Base-by-base conservation (phyloP, 2,888 invertebrate genomes). In the Melangyna quadrimaculata region DNA sequence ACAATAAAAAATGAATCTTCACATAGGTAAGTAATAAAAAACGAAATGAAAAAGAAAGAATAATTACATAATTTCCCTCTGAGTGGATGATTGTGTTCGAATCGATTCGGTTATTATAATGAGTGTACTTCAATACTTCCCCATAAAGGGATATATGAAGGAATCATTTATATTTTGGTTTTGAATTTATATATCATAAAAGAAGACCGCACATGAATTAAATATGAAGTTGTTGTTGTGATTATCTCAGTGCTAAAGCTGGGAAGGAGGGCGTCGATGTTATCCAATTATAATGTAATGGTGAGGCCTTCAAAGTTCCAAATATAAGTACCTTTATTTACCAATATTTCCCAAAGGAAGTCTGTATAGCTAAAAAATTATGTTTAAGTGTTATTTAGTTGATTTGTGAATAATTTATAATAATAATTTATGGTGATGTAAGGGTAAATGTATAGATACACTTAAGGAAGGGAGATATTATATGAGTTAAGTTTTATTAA, bases 101-200 rank as follows among this genome's bases (percentile, higher is more conserved):
- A 73, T 73, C 17, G 59, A 65, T 32, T 65, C 29, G 32, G 37
- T 69, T 53, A 24, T 70, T 55, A 53, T 53, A 24, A 32, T 17
- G 27, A 40, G 9, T 14, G n/a, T 3, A 35, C 35, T 32, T 24
- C 45, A 48, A 45, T 10, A 32, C 32, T 10, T 9, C 9, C 32
- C 32, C n/a, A n/a, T n/a, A 17, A 19, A 17, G 29, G 24, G 10
- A 35, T 10, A 17, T 14, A 8, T 10, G 35, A 32, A 12, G 7
- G 37, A 45, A 22, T 27, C 71, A 75, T 75, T 81, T 81, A 81
- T 81, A 81, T 57, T 45, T 65, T 53, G 40, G 27, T 19, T 65
- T 65, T 7, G 57, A 59, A 35, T 29, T 14, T 24, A 12, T 22
- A 9, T 29, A 8, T 43, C 17, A 17, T 57, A 57, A 22, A 40